These are phyloP conservation scores for Pteruthius melanotis DNA, from an alignment of 2,113 vertebrate species.

Conservation along the genomic window DNA sequence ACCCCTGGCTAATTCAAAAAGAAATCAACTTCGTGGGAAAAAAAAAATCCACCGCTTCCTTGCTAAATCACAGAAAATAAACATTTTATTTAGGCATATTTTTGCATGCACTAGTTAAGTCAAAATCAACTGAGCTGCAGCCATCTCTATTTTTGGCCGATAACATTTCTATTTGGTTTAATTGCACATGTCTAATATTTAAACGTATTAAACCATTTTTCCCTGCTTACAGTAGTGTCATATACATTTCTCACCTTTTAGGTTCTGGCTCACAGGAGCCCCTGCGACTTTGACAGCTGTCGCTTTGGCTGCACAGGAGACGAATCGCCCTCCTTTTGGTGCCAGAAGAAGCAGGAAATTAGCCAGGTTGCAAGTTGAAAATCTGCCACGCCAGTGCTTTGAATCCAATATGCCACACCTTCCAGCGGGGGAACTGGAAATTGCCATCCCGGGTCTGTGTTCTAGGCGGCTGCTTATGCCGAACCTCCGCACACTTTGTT, in stretches of 20 bases:
- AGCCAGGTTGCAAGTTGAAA: constrained; percentile 80
- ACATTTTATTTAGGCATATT: constrained; percentile 22
- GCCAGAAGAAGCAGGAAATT: constrained; percentile 84
- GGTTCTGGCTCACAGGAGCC: constrained; percentile 74
- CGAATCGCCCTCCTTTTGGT: constrained; percentile 76
- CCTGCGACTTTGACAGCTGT: constrained; percentile 83
- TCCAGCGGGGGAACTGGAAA: constrained; percentile 67
- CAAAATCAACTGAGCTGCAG: background rate
- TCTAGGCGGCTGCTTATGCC: constrained; percentile 58
- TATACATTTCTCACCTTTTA: constrained; percentile 80
- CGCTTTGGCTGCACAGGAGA: constrained; percentile 72
- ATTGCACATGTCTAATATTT: constrained; percentile 54
- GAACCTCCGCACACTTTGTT: constrained; percentile 63
- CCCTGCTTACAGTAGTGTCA: constrained; percentile 64
- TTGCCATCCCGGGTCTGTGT: constrained; percentile 61
- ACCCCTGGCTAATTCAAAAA: background rate
- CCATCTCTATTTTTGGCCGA: background rate
- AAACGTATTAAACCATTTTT: constrained; percentile 25
- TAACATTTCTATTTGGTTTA: constrained; percentile 7
- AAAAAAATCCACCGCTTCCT: background rate
- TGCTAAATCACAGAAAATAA: background rate
- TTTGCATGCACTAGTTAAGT: constrained; percentile 37
- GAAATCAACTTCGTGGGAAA: background rate
- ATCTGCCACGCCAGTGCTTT: constrained; percentile 70
- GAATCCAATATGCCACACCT: constrained; percentile 78